phyloP scores from a whole-genome alignment of 2,113 vertebrate species.

The Mus pahari region DNA sequence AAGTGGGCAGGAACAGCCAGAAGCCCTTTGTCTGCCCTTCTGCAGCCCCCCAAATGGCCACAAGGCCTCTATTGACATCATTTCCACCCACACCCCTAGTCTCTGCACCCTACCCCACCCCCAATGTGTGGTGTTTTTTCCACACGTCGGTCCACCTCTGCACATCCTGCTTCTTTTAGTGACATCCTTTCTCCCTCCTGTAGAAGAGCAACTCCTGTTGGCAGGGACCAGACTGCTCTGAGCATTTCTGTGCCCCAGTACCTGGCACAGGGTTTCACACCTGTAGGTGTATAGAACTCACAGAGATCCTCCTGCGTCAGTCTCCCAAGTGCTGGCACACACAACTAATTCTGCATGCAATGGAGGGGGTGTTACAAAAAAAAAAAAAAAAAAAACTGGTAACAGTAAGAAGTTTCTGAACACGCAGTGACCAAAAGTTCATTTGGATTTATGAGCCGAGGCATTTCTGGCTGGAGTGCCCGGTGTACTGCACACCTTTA shows the following conservation, averaged over 20 bases:
- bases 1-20: not conserved
- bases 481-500: not conserved
- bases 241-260: not conserved
- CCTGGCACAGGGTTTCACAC: not conserved
- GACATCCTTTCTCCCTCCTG: not conserved
- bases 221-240: not conserved
- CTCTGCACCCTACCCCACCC: no score
- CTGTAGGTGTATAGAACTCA: not conserved
- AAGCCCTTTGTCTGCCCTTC: not conserved
- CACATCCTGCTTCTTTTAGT: not conserved
- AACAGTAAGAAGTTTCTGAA: not conserved
- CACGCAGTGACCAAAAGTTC: no score
- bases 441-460: not conserved
- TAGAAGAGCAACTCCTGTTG: not conserved
- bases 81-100: no score
- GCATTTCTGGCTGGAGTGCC: no score
- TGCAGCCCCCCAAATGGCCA: not conserved
- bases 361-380: not conserved
- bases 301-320: not conserved
- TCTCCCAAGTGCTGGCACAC: not conserved
- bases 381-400: not conserved
- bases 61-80: no score
- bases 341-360: not conserved
- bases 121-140: not conserved
- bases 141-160: not conserved